Conservation (phyloP, 2,113 vertebrate genomes). For the Galbula dea region DNA sequence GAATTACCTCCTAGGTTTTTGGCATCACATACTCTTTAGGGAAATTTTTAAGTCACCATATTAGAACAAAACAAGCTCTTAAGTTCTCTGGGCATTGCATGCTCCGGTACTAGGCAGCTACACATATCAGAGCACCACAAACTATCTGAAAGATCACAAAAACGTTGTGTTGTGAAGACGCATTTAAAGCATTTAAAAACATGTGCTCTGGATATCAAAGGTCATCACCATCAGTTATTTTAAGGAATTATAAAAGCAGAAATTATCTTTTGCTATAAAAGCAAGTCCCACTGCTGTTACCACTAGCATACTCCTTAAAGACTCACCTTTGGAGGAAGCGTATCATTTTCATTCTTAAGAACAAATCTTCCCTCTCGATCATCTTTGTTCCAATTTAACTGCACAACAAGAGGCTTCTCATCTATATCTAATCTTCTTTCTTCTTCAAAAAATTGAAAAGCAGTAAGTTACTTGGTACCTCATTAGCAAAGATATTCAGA, state of each 20-base stretch:
- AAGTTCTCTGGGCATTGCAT: neutral
- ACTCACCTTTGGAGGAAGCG: slow-evolving; percentile 85
- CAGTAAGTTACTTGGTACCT: slow-evolving; percentile 19
- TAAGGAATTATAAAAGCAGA: neutral
- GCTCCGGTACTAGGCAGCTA: neutral
- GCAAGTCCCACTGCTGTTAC: neutral
- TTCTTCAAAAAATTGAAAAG: slow-evolving; percentile 79
- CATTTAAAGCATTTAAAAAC: neutral
- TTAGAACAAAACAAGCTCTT: neutral
- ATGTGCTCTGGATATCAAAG: neutral
- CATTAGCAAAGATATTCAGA: neutral
- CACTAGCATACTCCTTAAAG: neutral
- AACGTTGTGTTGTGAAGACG: neutral
- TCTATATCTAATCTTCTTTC: slow-evolving; percentile 97
- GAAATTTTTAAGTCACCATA: neutral
- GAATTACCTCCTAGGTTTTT: neutral
- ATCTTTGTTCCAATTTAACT: slow-evolving; percentile 99
- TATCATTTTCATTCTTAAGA: slow-evolving; percentile 98
- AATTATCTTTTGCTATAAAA: neutral
- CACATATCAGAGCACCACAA: neutral
- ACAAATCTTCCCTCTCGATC: slow-evolving; percentile 96
- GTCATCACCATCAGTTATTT: neutral
- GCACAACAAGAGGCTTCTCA: slow-evolving; percentile 97
- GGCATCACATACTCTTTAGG: neutral
- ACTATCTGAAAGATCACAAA: neutral